Evolutionary conservation across 2,113 vertebrate genomes (phyloP), one percentile per base, ranked within the genome.

Genomic region (Semnopithecus entellus): DNA sequence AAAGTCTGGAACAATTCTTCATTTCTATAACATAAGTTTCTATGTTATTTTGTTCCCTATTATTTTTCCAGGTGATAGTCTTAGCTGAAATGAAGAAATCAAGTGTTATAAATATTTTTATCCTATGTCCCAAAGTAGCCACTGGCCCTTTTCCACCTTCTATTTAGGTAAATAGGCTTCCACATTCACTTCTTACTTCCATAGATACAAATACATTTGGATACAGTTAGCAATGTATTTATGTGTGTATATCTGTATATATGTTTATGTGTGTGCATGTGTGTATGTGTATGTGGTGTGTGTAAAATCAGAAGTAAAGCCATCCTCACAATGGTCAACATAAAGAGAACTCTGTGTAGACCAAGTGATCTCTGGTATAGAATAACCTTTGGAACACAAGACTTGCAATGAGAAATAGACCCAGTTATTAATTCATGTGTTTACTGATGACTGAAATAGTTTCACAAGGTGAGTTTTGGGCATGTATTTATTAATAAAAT

Each of bases 401-500:
- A 95, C 96, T 97, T 95, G 81, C 88, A 97, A 25, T 64, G 94
- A 97, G 96, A 98, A 98, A 96, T 85, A 97, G 91, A 98, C 57
- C 85, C 48, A 96, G 92, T 98, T 90, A 98, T 97, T 98, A 97
- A 98, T 97, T 97, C 96, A 96, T 96, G 52, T 12, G 0, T 85
- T 94, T 96, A 76, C 94, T 93, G 82, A 83, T 97, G 96, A 95
- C 97, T 98, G 84, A 96, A 98, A 87, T 72, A 87, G 92, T 14
- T 91, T 91, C 96, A 94, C 40, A 78, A 93, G 81, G 61, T 76
- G 98, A 97, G 75, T 92, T 98, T 97, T 80, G 94, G 90, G 66
- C 32, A 23, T 45, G 97, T 96, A 79, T 97, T 98, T 98, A 93
- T 98, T 97, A 97, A 97, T 95, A 90, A 96, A 88, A 88, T 95